These are phyloP conservation scores for Spea multiplicata DNA, from an alignment of 2,113 vertebrate species.

Conservation along the genomic window DNA sequence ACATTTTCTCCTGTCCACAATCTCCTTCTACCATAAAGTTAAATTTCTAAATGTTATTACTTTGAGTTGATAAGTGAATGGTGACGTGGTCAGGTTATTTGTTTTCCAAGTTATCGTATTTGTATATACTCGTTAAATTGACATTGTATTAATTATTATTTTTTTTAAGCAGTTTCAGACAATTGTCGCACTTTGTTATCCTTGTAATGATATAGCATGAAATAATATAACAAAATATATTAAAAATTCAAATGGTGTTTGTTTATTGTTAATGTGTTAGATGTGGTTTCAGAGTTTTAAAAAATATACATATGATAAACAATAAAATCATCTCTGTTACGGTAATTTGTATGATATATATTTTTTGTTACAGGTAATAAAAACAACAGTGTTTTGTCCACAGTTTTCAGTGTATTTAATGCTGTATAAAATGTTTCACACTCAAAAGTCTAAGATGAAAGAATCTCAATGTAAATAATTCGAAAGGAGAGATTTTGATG, in stretches of 20 bases:
- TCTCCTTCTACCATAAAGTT: background rate
- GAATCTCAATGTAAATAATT: too few relatives aligned
- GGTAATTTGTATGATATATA: constrained; percentile 61
- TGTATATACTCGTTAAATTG: constrained; percentile 3
- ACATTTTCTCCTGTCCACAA: background rate
- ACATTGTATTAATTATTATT: constrained; percentile 1
- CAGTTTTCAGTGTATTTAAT: background rate
- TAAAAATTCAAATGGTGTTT: constrained; percentile 52
- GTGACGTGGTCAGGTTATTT: constrained; percentile 38
- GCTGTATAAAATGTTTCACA: too few relatives aligned
- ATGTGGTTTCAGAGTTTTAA: constrained; percentile 55
- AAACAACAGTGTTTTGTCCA: constrained; percentile 60
- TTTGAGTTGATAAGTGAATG: constrained; percentile 28
- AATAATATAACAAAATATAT: constrained; percentile 56
- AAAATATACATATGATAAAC: constrained; percentile 52
- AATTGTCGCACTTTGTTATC: constrained; percentile 55
- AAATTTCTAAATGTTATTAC: background rate
- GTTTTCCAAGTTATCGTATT: constrained; percentile 32
- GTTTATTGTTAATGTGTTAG: constrained; percentile 58
- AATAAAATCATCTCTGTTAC: constrained; percentile 56
- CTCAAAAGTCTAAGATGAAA: too few relatives aligned
- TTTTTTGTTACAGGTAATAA: constrained; percentile 68
- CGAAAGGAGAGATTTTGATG: too few relatives aligned
- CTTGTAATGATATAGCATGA: constrained; percentile 70
- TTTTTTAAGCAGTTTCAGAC: constrained; percentile 15